A percentile compares a stretch with the other conserved stretches of the same genome.
phyloP scores from a whole-genome alignment of 2,888 invertebrate genomes.

The Chrysina gloriosa region DNA sequence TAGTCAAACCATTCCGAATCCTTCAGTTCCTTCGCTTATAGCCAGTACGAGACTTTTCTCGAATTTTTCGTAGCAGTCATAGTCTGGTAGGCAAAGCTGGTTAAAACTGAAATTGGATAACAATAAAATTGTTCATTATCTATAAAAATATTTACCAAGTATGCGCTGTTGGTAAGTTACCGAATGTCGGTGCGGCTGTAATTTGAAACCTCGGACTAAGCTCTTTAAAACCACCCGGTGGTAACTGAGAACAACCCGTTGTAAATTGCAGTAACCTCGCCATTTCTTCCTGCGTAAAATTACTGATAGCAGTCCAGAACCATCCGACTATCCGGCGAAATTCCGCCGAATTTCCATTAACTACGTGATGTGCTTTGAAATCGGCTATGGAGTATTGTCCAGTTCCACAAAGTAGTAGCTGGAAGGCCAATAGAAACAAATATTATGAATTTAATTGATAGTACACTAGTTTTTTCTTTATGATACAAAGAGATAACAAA shows the following conservation, averaged over 20 bases:
- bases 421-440: constrained; percentile 60
- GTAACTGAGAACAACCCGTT: constrained; percentile 92
- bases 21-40: constrained; percentile 95
- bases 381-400: constrained; percentile 92
- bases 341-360: constrained; percentile 83
- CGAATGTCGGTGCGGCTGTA: constrained; percentile 89
- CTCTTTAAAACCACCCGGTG: constrained; percentile 90
- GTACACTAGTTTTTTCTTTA: constrained; percentile 2
- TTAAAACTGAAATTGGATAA: constrained; percentile 80
- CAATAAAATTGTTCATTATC: constrained; percentile 25
- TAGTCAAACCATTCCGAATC: constrained; percentile 81
- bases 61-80: constrained; percentile 93
- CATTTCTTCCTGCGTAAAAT: constrained; percentile 93
- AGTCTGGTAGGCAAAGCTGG: constrained; percentile 94
- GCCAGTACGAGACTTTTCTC: constrained; percentile 90
- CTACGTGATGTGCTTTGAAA: constrained; percentile 88
- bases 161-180: constrained; percentile 93
- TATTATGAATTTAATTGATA: constrained; percentile 50
- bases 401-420: constrained; percentile 93
- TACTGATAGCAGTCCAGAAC: constrained; percentile 92
- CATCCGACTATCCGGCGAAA: constrained; percentile 88
- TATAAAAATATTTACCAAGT: constrained; percentile 79
- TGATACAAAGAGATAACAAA: not conserved
- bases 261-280: constrained; percentile 92
- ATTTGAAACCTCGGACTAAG: constrained; percentile 93